Evolutionary conservation across 2,888 invertebrate species (phyloP), one percentile per base, ranked within the genome.

Genomic region (Platypus cylindrus): DNA sequence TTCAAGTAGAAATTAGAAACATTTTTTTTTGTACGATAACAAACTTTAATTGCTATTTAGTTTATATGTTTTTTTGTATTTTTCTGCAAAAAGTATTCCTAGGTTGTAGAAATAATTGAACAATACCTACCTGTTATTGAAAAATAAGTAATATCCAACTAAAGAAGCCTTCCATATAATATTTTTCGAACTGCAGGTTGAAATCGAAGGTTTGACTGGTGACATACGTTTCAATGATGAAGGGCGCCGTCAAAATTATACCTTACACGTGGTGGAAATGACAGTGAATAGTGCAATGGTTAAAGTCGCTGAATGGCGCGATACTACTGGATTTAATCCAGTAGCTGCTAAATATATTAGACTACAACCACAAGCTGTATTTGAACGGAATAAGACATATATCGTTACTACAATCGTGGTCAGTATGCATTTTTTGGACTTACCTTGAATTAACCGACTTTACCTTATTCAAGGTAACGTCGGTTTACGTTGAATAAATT

Each of bases 251-350:
- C 77, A 81, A 56, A 89, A 90, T 66, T 91, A 87, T 59, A 83
- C 86, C 1, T 66, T 91, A 44, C 84, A 90, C 57, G 82, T 89
- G 40, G 83, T 93, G 32, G 85, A 91, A 63, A 87, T 93, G 85
- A 90, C 91, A 3, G 82, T 89, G 36, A 86, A 90, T 54, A 87
- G 89, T 54, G 85, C 86, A 17, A 83, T 89, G 81, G 77, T 89
- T 12, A 87, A 89, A 71, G 82, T 89, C 5, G 89, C 85, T 13
- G 82, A 85, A 53, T 90, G 89, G 89, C 80, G 78, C 12, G 87
- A 89, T 50, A 74, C 75, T 44, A 70, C 71, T 13, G 86, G 87
- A 3, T 73, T 89, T 47, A 75, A 71, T 41, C 68, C 82, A 1
- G 68, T 78, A 16, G 74, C 82, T 3, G 76, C 82, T 4, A 86